A percentile compares a stretch with the other conserved stretches of the same genome.
phyloP scores from a whole-genome alignment of 2,888 invertebrate genomes.

The Lamellibrachia satsuma region DNA sequence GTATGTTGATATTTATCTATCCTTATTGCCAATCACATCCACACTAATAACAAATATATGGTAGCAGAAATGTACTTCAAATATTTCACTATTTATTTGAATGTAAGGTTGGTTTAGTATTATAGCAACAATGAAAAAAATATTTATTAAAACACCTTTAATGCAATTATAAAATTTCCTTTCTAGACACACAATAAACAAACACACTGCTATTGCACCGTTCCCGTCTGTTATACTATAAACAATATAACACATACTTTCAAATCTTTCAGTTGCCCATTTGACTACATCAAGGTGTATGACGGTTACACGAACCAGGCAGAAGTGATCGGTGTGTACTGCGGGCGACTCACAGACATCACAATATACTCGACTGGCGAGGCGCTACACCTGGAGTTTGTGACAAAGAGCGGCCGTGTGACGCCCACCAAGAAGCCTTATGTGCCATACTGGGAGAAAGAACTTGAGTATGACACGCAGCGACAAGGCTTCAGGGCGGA shows the following conservation, averaged over 20 bases:
- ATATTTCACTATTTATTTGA: not conserved
- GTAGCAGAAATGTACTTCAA: too few relatives aligned
- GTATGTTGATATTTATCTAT: too few relatives aligned
- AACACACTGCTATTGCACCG: not conserved
- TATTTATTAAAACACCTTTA: not conserved
- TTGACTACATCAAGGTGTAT: conserved; percentile 96
- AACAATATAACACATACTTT: not conserved
- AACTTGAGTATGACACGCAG: conserved; percentile 70
- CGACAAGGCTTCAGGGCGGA: conserved; percentile 98
- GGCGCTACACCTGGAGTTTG: conserved; percentile 88
- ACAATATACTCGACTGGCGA: conserved; percentile 30
- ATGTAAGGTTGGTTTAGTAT: not conserved
- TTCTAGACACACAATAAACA: not conserved
- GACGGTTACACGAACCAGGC: conserved; percentile 90
- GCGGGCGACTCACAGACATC: conserved; percentile 95
- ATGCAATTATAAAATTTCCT: not conserved
- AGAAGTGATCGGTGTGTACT: conserved; percentile 93
- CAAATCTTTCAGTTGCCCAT: conserved; percentile 84
- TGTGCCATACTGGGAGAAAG: conserved; percentile 68
- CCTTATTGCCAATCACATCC: too few relatives aligned
- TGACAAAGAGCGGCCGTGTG: conserved; percentile 83
- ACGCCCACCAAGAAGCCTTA: conserved; percentile 65
- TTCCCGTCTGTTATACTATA: not conserved
- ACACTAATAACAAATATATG: too few relatives aligned
- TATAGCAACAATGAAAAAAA: not conserved